Base-by-base conservation (phyloP, 2,888 invertebrate species). In the Miltochrista miniata region DNA sequence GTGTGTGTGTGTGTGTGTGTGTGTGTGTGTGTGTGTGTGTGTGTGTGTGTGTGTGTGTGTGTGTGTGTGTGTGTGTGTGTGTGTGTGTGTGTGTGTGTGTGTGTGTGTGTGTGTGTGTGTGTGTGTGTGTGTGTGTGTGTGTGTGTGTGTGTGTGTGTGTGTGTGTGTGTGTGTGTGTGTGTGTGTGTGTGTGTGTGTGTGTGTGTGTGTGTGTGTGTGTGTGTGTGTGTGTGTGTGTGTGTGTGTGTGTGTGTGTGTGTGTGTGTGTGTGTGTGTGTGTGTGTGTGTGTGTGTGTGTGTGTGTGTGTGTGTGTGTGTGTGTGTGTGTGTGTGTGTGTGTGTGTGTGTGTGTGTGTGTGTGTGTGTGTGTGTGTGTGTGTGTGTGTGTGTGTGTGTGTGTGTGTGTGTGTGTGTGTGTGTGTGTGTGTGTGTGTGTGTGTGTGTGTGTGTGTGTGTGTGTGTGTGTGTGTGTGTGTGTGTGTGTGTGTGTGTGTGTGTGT, bases 251-350 rank as follows among this genome's bases (percentile, higher is more conserved):
- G 50, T 36, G 50, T 35, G 36, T 50, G 47, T 47, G 45, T 18
- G 46, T 50, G 50, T 50, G 50, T 44, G 36, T 50, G 50, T 50
- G 50, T 35, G 50, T 34, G 50, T 50, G 50, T 35, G 50, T 48
- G 50, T 35, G 50, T 18, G 46, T 48, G 50, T 50, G 46, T 44
- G 46, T 50, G 50, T 50, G 50, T 40, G 50, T 35, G 50, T 50
- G 47, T 40, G 45, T 48, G 50, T 35, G 47, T n/a, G n/a, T n/a
- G n/a, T n/a, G n/a, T 34, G 47, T 47, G 49, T 49, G 49, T 43
- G 51, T 38, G 51, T 51, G 39, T 41, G 51, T 38, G 51, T 51
- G 51, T 34, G 51, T 38, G 51, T 51, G 51, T 35, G 51, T 49
- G 47, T 38, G 46, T 44, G 44, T 35, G 44, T 18, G 34, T 35